Evolutionary conservation across 2,113 vertebrate genomes (phyloP), one percentile per base, ranked within the genome.

Genomic region (Leptodactylus fuscus): DNA sequence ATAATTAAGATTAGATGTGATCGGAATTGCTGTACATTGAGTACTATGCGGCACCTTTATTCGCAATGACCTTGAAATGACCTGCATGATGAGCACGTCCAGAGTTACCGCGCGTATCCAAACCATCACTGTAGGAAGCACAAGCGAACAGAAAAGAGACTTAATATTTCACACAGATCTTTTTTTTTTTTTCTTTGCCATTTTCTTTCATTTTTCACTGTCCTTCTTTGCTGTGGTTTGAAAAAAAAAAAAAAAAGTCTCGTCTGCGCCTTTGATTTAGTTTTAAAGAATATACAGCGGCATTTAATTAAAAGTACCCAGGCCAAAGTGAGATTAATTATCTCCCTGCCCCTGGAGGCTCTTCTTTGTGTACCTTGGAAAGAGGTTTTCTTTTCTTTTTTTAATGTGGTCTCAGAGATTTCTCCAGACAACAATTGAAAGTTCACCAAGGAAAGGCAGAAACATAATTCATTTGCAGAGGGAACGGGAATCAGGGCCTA

Each of bases 271-370:
- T 85, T 85, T 85, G 83, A 85, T 85, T 85, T 85, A 85, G 83
- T 85, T 85, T 85, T 85, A 85, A 85, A 85, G 83, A 85, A 85
- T 85, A 85, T 85, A 85, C 83, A 71, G 83, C 75, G 16, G 73
- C 83, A 85, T 85, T 85, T 85, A 85, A 85, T 85, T 85, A 85
- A 85, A 85, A 85, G 83, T 85, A 85, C 83, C 83, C 83, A 79
- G 83, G 75, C 83, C 83, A 85, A 85, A 85, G 83, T 85, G 83
- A 85, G 83, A 85, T 85, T 85, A 85, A 85, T 85, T 85, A 85
- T 85, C 83, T 80, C 83, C 76, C 34, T 85, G 83, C 83, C 83
- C 83, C 83, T 71, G 75, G 83, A 85, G 83, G 83, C 83, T 85
- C 83, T 79, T 70, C 83, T 85, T 85, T 85, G 83, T 85, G 83